Evolutionary conservation across 2,888 invertebrate genomes (phyloP).

Genomic region (Microctonus brassicae): DNA sequence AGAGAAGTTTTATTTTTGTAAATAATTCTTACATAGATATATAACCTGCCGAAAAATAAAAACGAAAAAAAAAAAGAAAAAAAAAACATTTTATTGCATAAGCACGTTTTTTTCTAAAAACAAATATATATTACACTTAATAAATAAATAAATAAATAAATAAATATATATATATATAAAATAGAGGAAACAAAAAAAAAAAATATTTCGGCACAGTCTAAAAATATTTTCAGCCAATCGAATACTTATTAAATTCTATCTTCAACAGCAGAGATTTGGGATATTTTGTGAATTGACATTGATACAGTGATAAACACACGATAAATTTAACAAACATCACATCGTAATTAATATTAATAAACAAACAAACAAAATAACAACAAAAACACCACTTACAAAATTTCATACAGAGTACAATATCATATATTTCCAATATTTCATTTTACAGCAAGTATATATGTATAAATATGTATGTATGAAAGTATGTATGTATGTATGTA

Average conservation of each 20-base stretch:
- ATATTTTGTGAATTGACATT: constrained; percentile 55
- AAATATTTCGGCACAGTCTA: constrained; percentile 30
- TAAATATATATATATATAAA: constrained; percentile 30
- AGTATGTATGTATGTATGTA: too few relatives aligned
- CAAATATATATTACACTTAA: background rate
- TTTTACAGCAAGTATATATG: constrained; percentile 51
- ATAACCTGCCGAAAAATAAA: background rate
- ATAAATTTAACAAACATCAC: constrained; percentile 56
- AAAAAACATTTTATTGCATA: constrained; percentile 18
- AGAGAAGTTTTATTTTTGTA: constrained; percentile 35
- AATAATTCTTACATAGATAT: constrained; percentile 30
- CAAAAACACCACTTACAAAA: constrained; percentile 37
- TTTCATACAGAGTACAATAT: constrained; percentile 63
- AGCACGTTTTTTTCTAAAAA: constrained; percentile 19
- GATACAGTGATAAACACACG: constrained; percentile 45
- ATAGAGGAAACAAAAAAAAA: too few relatives aligned
- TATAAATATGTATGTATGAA: background rate
- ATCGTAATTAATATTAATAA: constrained; percentile 56
- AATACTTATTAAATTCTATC: constrained; percentile 22
- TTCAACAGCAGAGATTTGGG: constrained; percentile 46
- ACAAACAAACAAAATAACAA: constrained; percentile 28
- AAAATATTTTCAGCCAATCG: constrained; percentile 17
- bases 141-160: constrained; percentile 21
- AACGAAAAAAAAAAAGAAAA: background rate
- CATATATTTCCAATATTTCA: constrained; percentile 57